These are phyloP conservation scores for Crotalus horridus DNA, from an alignment of 2,113 vertebrate species.

Conservation along the genomic window DNA sequence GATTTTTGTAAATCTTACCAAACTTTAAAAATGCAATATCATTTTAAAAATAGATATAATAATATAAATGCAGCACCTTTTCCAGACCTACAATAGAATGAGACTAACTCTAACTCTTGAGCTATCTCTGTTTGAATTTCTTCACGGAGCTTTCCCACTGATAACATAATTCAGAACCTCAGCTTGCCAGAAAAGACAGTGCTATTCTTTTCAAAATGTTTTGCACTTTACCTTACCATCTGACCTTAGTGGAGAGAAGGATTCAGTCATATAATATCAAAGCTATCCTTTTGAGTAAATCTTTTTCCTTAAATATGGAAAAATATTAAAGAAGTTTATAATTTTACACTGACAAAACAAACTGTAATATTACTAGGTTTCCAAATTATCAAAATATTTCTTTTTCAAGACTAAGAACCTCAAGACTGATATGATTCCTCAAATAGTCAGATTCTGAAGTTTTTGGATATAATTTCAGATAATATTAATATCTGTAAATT, in stretches of 20 bases:
- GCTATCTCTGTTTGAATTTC: background rate
- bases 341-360: background rate
- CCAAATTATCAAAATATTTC: background rate
- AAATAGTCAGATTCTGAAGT: background rate
- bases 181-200: background rate
- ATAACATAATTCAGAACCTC: background rate
- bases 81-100: background rate
- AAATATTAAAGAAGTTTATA: background rate
- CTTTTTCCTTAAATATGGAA: background rate
- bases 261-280: background rate
- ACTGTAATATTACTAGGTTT: background rate
- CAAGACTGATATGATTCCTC: background rate
- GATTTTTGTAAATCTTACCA: background rate
- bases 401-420: background rate
- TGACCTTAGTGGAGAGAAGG: background rate
- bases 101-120: background rate
- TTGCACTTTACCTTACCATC: background rate
- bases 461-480: background rate
- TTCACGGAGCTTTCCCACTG: background rate
- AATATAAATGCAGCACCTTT: background rate
- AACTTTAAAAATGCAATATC: background rate
- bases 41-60: background rate
- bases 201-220: background rate
- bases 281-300: background rate
- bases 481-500: background rate